phyloP scores from a whole-genome alignment of 2,113 vertebrate species.

The Strigops habroptila region DNA sequence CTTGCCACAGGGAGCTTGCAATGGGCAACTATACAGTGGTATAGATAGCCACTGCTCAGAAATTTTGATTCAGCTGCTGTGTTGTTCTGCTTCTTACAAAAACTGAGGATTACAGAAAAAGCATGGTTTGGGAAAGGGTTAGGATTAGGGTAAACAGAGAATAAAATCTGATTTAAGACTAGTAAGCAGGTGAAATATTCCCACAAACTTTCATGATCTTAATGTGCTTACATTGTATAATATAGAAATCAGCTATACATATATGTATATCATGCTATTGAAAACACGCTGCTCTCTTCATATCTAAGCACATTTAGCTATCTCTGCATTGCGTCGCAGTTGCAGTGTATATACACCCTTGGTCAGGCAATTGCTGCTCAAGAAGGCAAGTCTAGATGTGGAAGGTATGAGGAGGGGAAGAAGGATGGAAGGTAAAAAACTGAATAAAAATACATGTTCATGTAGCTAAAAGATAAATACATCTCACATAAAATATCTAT shows the following conservation, averaged over 20 bases:
- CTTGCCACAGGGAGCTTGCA: not conserved
- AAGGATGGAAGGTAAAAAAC: not conserved
- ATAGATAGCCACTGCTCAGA: not conserved
- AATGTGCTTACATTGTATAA: not conserved
- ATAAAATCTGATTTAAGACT: not conserved
- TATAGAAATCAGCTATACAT: not conserved
- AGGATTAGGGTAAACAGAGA: not conserved
- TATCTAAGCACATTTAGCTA: not conserved
- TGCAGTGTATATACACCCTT: not conserved
- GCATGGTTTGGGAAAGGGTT: not conserved
- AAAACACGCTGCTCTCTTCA: not conserved
- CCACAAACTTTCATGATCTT: not conserved
- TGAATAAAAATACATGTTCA: not conserved
- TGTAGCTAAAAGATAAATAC: not conserved
- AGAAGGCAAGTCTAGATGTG: not conserved
- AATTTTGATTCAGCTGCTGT: not conserved
- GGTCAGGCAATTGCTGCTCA: not conserved
- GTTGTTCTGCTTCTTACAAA: not conserved
- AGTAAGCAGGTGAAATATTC: not conserved
- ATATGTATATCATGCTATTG: not conserved
- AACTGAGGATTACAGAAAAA: not conserved
- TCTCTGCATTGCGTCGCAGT: not conserved
- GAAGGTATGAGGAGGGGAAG: not conserved
- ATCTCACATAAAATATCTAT: not conserved
- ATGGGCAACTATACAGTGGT: not conserved